These are phyloP conservation scores for Cyanoderma ruficeps DNA, from an alignment of 2,113 vertebrate species.

Conservation along the genomic window DNA sequence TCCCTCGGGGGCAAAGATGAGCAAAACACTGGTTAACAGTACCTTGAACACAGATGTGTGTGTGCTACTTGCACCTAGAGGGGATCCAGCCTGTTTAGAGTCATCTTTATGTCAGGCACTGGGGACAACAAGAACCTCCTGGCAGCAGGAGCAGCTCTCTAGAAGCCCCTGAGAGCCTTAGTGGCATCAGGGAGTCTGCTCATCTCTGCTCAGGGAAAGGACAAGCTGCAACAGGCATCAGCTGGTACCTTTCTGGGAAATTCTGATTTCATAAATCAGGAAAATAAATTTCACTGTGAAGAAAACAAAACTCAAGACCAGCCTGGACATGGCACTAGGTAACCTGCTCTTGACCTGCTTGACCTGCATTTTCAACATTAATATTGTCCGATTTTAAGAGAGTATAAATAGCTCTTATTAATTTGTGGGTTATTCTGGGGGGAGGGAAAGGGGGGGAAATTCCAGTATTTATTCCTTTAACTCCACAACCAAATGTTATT, in stretches of 20 bases:
- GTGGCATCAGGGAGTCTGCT: background rate
- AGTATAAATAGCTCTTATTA: background rate
- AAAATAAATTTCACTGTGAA: background rate
- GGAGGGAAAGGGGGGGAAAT: background rate
- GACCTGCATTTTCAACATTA: background rate
- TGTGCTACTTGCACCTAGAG: background rate
- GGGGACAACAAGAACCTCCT: background rate
- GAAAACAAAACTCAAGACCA: background rate
- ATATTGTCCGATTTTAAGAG: background rate
- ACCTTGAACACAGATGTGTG: rapidly evolving
- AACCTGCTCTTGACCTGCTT: background rate
- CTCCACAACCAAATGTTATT: rapidly evolving
- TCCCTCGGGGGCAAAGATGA: rapidly evolving
- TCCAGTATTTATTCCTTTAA: background rate
- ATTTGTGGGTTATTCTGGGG: background rate
- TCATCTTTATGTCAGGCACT: background rate
- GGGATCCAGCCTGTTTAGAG: background rate
- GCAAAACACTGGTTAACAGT: background rate
- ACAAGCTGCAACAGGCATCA: background rate
- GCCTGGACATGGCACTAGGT: background rate
- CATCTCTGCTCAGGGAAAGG: background rate
- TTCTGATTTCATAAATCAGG: background rate
- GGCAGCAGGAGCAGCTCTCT: background rate
- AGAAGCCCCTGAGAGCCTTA: background rate
- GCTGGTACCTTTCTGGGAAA: background rate